phyloP scores from a whole-genome alignment of 1,140 invertebrate species.

The Drosophila equinoxialis region DNA sequence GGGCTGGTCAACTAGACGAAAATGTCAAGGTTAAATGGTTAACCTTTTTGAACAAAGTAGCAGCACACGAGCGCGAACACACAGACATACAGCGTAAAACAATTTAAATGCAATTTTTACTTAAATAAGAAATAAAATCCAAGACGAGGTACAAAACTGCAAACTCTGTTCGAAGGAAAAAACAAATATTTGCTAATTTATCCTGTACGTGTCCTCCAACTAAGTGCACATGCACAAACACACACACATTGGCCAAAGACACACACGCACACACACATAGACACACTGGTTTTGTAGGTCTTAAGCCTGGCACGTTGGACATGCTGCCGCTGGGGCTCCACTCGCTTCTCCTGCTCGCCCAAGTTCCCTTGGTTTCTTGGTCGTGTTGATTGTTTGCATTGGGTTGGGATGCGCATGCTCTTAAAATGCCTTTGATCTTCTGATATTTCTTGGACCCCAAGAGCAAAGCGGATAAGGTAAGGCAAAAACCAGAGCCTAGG shows the following conservation, averaged over 20 bases:
- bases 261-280: not conserved
- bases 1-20: conserved; percentile 28
- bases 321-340: conserved; percentile 38
- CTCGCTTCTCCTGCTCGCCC: conserved; percentile 21
- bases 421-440: conserved; percentile 82
- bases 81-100: conserved; percentile 36
- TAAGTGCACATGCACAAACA: conserved; percentile 59
- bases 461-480: conserved; percentile 38
- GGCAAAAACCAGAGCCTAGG: conserved; percentile 50
- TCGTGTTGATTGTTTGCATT: conserved; percentile 80
- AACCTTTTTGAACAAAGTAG: conserved; percentile 63
- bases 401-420: conserved; percentile 66
- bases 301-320: conserved; percentile 61
- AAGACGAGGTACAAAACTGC: conserved; percentile 34
- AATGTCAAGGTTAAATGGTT: conserved; percentile 73
- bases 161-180: conserved; percentile 38
- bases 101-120: conserved; percentile 82
- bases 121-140: conserved; percentile 81
- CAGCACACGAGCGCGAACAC: conserved; percentile 31
- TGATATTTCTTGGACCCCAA: conserved; percentile 66
- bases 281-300: conserved; percentile 60
- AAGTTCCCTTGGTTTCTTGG: conserved; percentile 30
- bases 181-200: conserved; percentile 82
- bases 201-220: conserved; percentile 80
- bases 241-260: not conserved